Base-by-base conservation (phyloP, 2,888 invertebrate genomes). In the Hololepta plana region DNA sequence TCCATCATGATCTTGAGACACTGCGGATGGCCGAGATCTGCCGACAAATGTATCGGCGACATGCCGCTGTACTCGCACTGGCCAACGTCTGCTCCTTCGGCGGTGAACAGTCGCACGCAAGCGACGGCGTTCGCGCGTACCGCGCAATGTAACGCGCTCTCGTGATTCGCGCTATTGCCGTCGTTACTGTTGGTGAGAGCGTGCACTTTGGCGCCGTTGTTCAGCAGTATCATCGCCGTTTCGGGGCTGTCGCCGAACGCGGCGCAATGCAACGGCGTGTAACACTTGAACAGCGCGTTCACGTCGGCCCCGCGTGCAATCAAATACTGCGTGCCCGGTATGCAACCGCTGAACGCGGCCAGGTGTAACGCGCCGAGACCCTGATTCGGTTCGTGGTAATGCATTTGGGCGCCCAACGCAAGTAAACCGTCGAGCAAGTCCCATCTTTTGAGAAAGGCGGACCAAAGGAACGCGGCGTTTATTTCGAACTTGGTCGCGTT, bases 241-340 rank as follows among this genome's bases (percentile, higher is more conserved):
- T 77, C 72, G 27, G 73, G 67, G 33, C 84, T 74, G 45, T 87
- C 81, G 8, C 87, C 82, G 54, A 85, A 84, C 15, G 87, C 85
- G 8, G 88, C 82, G 47, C 82, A 85, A 51, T 91, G 88, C 31
- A 90, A 62, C 1, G 88, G 84, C 23, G 77, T 75, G 47, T 77
- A 77, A 39, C 71, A 68, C 47, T 74, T 71, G 31, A 67, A 66
- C 44, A 68, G 64, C 26, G 67, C 62, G 53, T 75, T 73, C 5
- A 77, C 65, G 41, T 73, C 72, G 36, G 67, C 64, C 2, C 73
- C 75, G 40, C 69, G 64, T 14, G 65, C 54, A 23, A 82, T 62
- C 26, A 84, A 59, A 44, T 67, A 74, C 38, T 62, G 65, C 5
- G 75, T 67, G 34, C 79, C 73, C 10, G 71, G 67, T 24, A 69